Evolutionary conservation across 2,113 vertebrate genomes (phyloP).

Genomic region (Bostrychus sinensis): DNA sequence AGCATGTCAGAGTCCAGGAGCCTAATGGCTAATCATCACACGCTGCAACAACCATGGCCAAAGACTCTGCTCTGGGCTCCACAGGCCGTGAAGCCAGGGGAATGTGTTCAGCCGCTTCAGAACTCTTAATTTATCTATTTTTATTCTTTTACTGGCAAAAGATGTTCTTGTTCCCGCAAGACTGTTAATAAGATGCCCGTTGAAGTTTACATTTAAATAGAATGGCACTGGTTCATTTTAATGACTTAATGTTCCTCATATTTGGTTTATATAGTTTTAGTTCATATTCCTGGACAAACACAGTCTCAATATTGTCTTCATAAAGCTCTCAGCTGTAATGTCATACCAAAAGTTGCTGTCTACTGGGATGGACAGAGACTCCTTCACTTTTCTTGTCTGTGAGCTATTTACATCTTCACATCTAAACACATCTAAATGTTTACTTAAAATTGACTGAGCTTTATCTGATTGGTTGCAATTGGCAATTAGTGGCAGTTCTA

Average conservation of each 20-base stretch:
- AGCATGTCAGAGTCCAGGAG: slow-evolving; percentile 43
- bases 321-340: not conserved
- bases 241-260: not conserved
- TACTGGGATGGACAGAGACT: not conserved
- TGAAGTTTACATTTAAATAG: not conserved
- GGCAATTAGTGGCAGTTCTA: too few species aligned
- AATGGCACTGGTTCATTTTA: not conserved
- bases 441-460: too few species aligned
- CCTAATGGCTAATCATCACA: slow-evolving; percentile 62
- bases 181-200: slow-evolving; percentile 3
- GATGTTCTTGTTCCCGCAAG: not conserved
- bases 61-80: slow-evolving; percentile 34
- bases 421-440: too few species aligned
- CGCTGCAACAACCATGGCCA: slow-evolving; percentile 50
- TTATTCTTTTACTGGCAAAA: not conserved
- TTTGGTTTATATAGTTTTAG: not conserved
- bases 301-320: not conserved
- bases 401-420: too few species aligned
- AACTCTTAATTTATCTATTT: not conserved
- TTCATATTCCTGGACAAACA: slow-evolving; percentile 3
- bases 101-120: slow-evolving; percentile 18
- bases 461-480: too few species aligned
- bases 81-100: slow-evolving; percentile 17
- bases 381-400: too few species aligned
- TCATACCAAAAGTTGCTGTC: not conserved